Evolutionary conservation across 2,113 vertebrate genomes (phyloP), one percentile per base, ranked within the genome.

Genomic region (Psittacara wagleri): DNA sequence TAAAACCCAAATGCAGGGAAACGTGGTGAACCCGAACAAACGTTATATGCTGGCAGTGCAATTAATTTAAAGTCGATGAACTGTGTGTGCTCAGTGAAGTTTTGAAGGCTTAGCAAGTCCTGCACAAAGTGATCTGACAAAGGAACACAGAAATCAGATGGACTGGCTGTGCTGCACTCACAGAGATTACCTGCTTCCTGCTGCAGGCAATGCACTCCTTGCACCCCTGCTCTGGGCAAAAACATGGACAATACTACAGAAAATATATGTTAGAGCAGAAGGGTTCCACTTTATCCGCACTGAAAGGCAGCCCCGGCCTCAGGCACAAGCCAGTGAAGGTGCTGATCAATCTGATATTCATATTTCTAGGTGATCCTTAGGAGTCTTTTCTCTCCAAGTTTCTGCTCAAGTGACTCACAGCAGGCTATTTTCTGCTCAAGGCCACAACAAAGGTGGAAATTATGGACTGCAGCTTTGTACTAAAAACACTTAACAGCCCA

Each of bases 81-180:
- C 67, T 52, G 31, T 49, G 28, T 39, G 49, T 33, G 24, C 33
- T 73, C 33, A 78, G 61, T 22, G 37, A 78, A 35, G 23, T 14
- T 46, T 49, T 31, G 48, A 31, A 75, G 67, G 20, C 29, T 79
- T 43, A 74, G 22, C 31, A 55, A 66, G 51, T 59, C 62, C 62
- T 35, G 22, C 27, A 10, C 13, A 23, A 22, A 41, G 66, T 0
- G 0, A 48, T 49, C 22, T 33, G 62, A 48, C n/a, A 46, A 20
- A 1, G 4, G 11, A 17, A 74, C 0, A 1, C 33, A 35, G 35
- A 68, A 62, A 57, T 31, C 7, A 41, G 13, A 63, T 0, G 4
- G 27, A 11, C 27, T 62, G n/a, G 39, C 77, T 62, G 52, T 41
- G 77, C 51, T 37, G 51, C 59, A 27, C 0, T 4, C 12, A 7